These are phyloP conservation scores for Acanthis flammea DNA, from an alignment of 2,797 vertebrate genomes.

Conservation along the genomic window DNA sequence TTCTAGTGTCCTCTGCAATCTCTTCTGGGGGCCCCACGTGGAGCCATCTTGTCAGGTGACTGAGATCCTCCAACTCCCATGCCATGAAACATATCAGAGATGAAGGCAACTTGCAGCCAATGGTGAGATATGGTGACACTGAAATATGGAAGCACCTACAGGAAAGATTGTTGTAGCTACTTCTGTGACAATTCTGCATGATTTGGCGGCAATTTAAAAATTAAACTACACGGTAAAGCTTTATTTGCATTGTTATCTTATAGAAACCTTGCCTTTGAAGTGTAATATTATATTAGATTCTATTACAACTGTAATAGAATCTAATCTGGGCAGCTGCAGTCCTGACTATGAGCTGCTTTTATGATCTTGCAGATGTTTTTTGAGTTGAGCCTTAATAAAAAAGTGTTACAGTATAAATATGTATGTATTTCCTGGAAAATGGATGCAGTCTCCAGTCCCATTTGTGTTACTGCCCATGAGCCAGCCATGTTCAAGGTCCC, in stretches of 20 bases:
- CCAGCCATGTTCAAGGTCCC: not conserved
- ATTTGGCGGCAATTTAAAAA: constrained; percentile 10
- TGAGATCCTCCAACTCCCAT: not conserved
- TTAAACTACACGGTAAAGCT: not conserved
- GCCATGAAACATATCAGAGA: not conserved
- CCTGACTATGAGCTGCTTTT: not conserved
- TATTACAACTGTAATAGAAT: not conserved
- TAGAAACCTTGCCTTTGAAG: not conserved
- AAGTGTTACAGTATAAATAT: not conserved
- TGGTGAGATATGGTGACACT: not conserved
- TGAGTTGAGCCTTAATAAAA: not conserved
- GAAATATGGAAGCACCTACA: not conserved
- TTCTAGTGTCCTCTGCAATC: not conserved
- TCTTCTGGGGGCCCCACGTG: not conserved
- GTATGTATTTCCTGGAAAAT: not conserved
- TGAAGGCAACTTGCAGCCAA: not conserved
- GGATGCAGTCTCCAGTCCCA: not conserved
- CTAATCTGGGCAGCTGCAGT: not conserved
- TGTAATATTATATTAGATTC: not conserved
- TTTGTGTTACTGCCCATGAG: not conserved
- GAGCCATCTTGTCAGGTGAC: not conserved
- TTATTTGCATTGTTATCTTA: not conserved
- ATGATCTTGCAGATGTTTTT: not conserved
- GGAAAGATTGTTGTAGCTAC: not conserved
- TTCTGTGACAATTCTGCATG: not conserved